phyloP scores from a whole-genome alignment of 2,113 vertebrate species.

The Scartelaos histophorus region DNA sequence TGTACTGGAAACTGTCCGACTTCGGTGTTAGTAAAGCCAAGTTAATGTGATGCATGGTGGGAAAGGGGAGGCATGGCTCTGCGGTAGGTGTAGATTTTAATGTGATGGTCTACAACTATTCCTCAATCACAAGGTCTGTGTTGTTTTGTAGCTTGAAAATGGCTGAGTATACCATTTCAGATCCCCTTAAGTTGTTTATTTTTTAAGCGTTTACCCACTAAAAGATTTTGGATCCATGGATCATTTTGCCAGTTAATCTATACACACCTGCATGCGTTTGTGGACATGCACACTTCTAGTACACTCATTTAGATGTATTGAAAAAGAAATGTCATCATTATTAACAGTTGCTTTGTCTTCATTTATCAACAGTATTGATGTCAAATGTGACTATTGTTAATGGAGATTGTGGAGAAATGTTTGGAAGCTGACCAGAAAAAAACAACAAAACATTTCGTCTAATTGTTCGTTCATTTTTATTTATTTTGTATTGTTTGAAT shows the following conservation, averaged over 20 bases:
- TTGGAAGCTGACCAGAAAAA: constrained; percentile 56
- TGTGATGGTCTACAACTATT: constrained; percentile 56
- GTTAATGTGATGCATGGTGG: constrained; percentile 72
- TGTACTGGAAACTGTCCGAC: constrained; percentile 71
- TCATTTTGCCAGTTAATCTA: constrained; percentile 62
- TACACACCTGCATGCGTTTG: constrained; percentile 77
- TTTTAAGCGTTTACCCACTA: neutral
- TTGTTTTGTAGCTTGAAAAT: constrained; percentile 42
- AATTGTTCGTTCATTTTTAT: constrained; percentile 67
- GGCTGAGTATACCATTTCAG: constrained; percentile 39
- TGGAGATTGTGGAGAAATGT: constrained; percentile 71
- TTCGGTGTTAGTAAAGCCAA: constrained; percentile 66
- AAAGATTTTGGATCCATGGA: constrained; percentile 31
- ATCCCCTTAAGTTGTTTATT: constrained; percentile 6
- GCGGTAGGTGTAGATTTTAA: constrained; percentile 64
- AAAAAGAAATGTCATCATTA: constrained; percentile 44
- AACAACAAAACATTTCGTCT: constrained; percentile 56
- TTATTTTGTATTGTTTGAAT: constrained; percentile 72
- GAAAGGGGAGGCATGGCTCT: constrained; percentile 55
- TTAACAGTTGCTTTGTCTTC: constrained; percentile 73
- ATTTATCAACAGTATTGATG: constrained; percentile 79
- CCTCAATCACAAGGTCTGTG: constrained; percentile 39
- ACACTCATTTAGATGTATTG: constrained; percentile 63
- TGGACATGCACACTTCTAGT: constrained; percentile 64
- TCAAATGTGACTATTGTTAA: constrained; percentile 76